A percentile compares a stretch with the other conserved stretches of the same genome.
These are phyloP conservation scores for Bergia puertoricense DNA, from an alignment of 92 coral and sea anemone genomes.

Conservation along the genomic window DNA sequence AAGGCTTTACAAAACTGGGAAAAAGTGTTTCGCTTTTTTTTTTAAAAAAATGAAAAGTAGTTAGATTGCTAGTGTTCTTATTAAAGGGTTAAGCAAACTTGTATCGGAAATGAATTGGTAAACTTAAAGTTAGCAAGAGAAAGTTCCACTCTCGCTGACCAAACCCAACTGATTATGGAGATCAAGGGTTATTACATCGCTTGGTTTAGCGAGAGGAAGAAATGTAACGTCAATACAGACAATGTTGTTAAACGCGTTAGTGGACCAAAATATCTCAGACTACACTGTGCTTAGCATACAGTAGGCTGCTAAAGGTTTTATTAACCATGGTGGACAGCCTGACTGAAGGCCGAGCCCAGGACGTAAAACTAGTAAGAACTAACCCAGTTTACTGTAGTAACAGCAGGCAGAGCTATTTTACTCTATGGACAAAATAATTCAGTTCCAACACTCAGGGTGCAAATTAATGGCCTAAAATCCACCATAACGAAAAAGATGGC, in stretches of 20 bases:
- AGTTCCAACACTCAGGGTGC: no score
- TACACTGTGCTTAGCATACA: background rate
- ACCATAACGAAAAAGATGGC: no score
- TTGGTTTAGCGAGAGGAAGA: background rate
- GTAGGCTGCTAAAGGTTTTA: background rate
- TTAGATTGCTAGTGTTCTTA: background rate
- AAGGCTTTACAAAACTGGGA: background rate
- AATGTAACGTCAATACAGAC: background rate
- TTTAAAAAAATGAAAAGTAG: background rate
- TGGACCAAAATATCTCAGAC: background rate
- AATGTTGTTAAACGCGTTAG: background rate
- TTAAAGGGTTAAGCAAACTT: background rate
- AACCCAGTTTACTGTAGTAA: background rate
- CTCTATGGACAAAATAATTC: background rate
- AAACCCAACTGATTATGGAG: background rate
- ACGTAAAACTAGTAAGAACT: background rate
- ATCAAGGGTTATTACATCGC: background rate
- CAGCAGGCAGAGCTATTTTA: no score
- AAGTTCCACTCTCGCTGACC: background rate
- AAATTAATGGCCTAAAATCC: no score
- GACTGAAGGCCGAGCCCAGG: background rate
- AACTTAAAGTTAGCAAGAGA: background rate
- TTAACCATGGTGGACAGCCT: no score
- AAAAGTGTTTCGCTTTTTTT: background rate
- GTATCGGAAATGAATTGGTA: slow-evolving; percentile 5